Percentiles rank a stretch among this genome's conserved stretches.
Evolutionary conservation across 2,113 vertebrate species (phyloP).

Genomic region (Varanus salvator): DNA sequence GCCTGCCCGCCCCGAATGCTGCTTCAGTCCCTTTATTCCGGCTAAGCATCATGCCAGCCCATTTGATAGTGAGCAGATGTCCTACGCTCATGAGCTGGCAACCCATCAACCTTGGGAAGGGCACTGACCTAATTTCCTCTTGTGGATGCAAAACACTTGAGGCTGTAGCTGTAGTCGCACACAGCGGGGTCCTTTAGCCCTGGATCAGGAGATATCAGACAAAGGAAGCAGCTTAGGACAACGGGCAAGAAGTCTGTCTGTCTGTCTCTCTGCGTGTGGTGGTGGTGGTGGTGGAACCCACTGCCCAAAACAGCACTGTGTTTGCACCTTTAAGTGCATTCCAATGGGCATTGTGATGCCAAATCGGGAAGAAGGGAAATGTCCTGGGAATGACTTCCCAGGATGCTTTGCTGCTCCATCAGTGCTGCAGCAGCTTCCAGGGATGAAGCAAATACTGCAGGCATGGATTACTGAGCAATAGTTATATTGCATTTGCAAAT

Average conservation of each 20-base stretch:
- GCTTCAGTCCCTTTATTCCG: conserved; percentile 15
- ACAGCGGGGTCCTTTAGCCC: conserved; percentile 11
- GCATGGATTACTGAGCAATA: neutral
- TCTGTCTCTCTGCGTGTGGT: neutral
- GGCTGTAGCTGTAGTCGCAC: conserved; percentile 11
- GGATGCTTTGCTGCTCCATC: neutral
- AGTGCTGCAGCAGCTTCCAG: neutral
- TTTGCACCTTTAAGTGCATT: neutral
- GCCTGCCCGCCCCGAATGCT: neutral
- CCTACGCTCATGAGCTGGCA: conserved; percentile 23
- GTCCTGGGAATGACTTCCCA: neutral
- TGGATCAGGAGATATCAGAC: neutral
- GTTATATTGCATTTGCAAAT: neutral
- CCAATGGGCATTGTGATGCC: neutral
- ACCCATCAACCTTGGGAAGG: conserved; percentile 34
- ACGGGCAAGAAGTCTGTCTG: neutral
- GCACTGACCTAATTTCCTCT: conserved; percentile 37
- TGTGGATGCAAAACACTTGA: conserved; percentile 21
- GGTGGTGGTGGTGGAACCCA: neutral
- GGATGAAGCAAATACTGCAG: neutral
- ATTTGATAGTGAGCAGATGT: conserved; percentile 24
- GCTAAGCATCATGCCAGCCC: conserved; percentile 18
- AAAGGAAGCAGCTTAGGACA: neutral
- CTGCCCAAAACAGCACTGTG: neutral
- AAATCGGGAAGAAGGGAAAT: neutral